Evolutionary conservation across 2,888 invertebrate genomes (phyloP), one percentile per base, ranked within the genome.

Genomic region (Orthosia gracilis): DNA sequence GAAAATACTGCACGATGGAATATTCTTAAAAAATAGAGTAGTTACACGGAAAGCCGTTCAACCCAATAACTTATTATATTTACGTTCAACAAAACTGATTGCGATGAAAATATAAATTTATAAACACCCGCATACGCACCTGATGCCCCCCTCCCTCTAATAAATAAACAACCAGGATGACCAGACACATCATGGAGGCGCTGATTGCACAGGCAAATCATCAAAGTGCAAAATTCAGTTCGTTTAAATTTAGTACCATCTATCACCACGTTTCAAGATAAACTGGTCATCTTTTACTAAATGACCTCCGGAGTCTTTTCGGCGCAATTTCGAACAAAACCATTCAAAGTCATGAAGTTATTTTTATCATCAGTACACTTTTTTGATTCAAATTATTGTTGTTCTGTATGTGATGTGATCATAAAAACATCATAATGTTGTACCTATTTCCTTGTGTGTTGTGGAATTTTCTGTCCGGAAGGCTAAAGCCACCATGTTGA

Each of bases 401-500:
- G 52, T 64, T 64, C 18, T 69, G 15, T 65, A 69, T 59, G 7
- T 73, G 23, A 11, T 12, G 61, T 40, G 18, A 18, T 79, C 23
- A 54, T 67, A 76, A 67, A 70, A 72, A 76, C 47, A 74, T 52
- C 45, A 55, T 45, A 65, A 57, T 23, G 52, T 54, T 50, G 23
- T 66, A 54, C 40, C 40, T 40, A 40, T 65, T 68, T 68, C 67
- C 75, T 79, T 50, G 64, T n/a, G n/a, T n/a, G n/a, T n/a, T n/a
- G n/a, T 75, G 80, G 81, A 79, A 83, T 74, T 61, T 80, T 81
- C 63, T 69, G n/a, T 50, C 23, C 62, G 79, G 74, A 83, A 80
- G 58, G 18, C 57, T 57, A 31, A 65, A 65, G 55, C 61, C 54
- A 58, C 50, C 52, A 67, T 63, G 26, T 68, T 72, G 55, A 63